These are phyloP conservation scores for Pentalonia nigronervosa DNA, from an alignment of 1,140 invertebrate genomes.

Conservation along the genomic window DNA sequence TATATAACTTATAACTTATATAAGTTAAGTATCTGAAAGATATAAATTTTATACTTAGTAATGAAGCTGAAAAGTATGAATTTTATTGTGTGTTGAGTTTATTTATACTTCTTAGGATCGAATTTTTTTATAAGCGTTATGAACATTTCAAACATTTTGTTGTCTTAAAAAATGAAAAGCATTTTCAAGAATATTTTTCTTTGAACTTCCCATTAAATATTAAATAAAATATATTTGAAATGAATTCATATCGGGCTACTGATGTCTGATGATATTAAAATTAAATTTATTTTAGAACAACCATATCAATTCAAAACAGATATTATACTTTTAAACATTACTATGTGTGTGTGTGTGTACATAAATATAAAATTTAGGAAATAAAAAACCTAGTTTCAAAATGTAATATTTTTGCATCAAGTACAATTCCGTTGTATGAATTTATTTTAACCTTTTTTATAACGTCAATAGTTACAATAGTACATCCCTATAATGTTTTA, in stretches of 20 bases:
- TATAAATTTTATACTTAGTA: neutral
- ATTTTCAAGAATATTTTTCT: neutral
- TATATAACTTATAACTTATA: too few relatives aligned
- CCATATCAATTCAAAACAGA: neutral
- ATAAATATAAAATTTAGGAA: neutral
- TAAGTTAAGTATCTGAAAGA: neutral
- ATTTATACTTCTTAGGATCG: neutral
- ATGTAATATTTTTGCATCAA: neutral
- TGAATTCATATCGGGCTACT: neutral
- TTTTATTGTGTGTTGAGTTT: neutral
- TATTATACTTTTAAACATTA: neutral
- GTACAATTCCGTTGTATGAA: neutral
- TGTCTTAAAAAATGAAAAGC: neutral
- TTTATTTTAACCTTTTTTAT: neutral
- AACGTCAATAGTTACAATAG: neutral
- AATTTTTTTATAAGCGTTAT: neutral
- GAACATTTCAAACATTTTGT: neutral
- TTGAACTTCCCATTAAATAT: slow-evolving; percentile 14
- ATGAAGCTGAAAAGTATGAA: neutral
- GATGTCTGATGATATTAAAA: neutral
- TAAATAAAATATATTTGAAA: neutral
- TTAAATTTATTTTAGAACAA: neutral
- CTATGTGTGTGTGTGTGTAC: neutral
- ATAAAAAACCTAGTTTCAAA: neutral
- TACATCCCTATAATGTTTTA: neutral